phyloP scores from a whole-genome alignment of 2,113 vertebrate genomes.

The Serilophus lunatus region DNA sequence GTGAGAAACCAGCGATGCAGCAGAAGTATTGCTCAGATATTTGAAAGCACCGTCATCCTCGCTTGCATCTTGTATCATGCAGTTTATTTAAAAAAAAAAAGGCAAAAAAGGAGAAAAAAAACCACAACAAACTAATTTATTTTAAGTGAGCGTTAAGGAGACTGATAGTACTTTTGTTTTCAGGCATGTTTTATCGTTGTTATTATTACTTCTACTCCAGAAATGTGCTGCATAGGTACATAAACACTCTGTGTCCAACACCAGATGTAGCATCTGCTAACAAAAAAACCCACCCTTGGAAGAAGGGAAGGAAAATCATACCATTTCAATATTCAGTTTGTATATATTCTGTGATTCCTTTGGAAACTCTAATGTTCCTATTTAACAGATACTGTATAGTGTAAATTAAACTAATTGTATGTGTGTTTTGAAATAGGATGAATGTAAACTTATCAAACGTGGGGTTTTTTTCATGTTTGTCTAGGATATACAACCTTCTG shows the following conservation, averaged over 20 bases:
- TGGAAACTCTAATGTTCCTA: slow-evolving; percentile 59
- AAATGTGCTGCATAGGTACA: background rate
- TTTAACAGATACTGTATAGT: slow-evolving; percentile 79
- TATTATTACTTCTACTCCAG: background rate
- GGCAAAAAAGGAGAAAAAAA: background rate
- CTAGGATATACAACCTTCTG: slow-evolving; percentile 24
- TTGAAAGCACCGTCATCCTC: background rate
- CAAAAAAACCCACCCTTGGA: background rate
- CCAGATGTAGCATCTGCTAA: slow-evolving; percentile 23
- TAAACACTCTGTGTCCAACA: background rate
- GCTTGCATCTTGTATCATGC: background rate
- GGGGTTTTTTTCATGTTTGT: background rate
- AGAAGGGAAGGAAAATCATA: background rate
- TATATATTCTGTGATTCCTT: slow-evolving; percentile 56
- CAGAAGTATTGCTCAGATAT: background rate
- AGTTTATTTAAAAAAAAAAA: background rate
- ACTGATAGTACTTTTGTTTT: background rate
- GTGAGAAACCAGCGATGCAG: background rate
- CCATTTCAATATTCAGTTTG: slow-evolving; percentile 64
- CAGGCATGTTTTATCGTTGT: background rate
- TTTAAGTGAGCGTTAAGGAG: background rate
- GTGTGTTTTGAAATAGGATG: slow-evolving; percentile 55
- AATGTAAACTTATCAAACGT: slow-evolving; percentile 3
- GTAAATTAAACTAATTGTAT: slow-evolving; percentile 78
- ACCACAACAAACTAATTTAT: slow-evolving; percentile 6